Conservation (phyloP, 1,140 invertebrate species). For the Zaprionus capensis region DNA sequence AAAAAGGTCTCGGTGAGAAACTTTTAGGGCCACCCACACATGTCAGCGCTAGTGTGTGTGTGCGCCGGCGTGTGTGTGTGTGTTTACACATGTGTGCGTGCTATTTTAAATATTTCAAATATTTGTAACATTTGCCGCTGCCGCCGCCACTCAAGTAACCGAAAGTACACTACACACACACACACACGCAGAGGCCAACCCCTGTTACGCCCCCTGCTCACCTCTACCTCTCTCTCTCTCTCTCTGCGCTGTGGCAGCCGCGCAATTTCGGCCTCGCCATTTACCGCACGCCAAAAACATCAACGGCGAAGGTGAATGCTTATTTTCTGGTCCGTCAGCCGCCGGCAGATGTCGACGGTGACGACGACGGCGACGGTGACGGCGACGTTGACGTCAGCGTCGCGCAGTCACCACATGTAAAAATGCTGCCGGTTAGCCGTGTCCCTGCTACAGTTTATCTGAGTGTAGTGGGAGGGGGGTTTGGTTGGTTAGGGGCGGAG, state of each 20-base stretch:
- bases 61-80: slow-evolving; percentile 27
- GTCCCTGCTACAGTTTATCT: slow-evolving; percentile 15
- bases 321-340: slow-evolving; percentile 81
- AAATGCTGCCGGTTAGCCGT: slow-evolving; percentile 58
- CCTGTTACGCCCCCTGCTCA: background rate
- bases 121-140: slow-evolving; percentile 78
- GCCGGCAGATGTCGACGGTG: slow-evolving; percentile 59
- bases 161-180: slow-evolving; percentile 48
- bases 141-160: slow-evolving; percentile 59
- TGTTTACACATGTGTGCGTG: slow-evolving; percentile 58
- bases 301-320: slow-evolving; percentile 69
- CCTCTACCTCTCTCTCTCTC: background rate
- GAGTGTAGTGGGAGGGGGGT: background rate
- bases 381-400: slow-evolving; percentile 31
- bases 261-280: slow-evolving; percentile 59
- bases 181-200: background rate
- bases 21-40: slow-evolving; percentile 65
- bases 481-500: background rate
- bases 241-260: background rate
- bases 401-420: slow-evolving; percentile 73
- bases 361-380: slow-evolving; percentile 44
- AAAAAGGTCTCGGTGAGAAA: slow-evolving; percentile 79
- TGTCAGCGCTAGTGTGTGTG: slow-evolving; percentile 21
- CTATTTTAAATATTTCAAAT: slow-evolving; percentile 81
- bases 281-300: slow-evolving; percentile 79